These are phyloP conservation scores for Gulo gulo DNA, from an alignment of 2,113 vertebrate genomes.

Conservation along the genomic window DNA sequence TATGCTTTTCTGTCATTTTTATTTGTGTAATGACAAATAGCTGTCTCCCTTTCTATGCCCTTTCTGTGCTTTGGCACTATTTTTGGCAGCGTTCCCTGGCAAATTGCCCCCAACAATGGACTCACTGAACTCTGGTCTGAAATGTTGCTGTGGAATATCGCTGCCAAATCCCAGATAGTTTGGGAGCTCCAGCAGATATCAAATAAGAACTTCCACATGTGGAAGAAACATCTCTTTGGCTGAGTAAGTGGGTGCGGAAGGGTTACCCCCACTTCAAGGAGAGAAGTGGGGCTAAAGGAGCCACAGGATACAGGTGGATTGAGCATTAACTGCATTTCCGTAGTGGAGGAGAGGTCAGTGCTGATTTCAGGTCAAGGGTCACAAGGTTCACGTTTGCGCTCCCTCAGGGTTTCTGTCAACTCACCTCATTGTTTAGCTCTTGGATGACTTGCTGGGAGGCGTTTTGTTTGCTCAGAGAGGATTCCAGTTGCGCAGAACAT, in stretches of 20 bases:
- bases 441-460: slow-evolving; percentile 56
- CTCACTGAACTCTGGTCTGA: background rate
- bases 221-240: background rate
- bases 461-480: background rate
- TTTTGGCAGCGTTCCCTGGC: slow-evolving; percentile 14
- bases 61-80: background rate
- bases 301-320: background rate
- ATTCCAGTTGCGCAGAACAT: slow-evolving; percentile 62
- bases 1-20: background rate
- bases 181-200: background rate
- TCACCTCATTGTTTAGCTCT: slow-evolving; percentile 67
- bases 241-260: background rate
- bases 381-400: background rate
- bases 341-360: background rate
- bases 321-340: background rate
- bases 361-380: background rate
- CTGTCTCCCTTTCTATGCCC: background rate
- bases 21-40: background rate
- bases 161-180: background rate
- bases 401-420: background rate
- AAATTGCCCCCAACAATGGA: background rate
- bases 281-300: background rate
- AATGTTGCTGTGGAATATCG: background rate
- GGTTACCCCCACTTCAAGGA: background rate
- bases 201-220: background rate